Evolutionary conservation across 2,888 invertebrate genomes (phyloP), one percentile per base, ranked within the genome.

Genomic region (Caenorhabditis japonica): DNA sequence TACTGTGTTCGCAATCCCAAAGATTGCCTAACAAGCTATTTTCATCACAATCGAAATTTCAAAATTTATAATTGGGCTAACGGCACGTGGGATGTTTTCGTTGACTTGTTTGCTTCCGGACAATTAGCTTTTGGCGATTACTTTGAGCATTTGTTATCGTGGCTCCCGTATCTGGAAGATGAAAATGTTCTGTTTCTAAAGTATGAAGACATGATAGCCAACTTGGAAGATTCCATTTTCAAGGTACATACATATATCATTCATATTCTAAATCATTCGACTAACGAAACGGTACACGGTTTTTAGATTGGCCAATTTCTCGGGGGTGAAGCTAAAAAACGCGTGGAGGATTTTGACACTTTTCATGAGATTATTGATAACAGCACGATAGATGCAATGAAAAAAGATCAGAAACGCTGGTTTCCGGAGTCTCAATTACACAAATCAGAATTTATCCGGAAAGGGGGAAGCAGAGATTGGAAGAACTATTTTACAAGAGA

Each of bases 1-100:
- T 87, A 78, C 62, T 83, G 81, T 23, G 85, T 82, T 19, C 70
- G 87, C 15, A 87, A 87, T 38, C 87, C 87, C 4, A 87, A 87
- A 58, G 87, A 87, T 58, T 85, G 84, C 46, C 68, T 85, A 23
- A 79, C 76, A 43, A 79, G 77, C 55, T 79, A 79, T 51, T 83
- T 56, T 68, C 81, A 81, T 53, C 82, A 85, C 73, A 85, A 84
- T 58, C 78, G 80, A 23, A 85, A 84, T 70, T 86, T 86, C 82
- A 86, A 85, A 62, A 82, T 84, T 70, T 84, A 84, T 76, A 82
- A 87, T 60, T 86, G 79, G 76, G 75, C 68, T 10, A 62, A 80
- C 34, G 86, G 86, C 12, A 78, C 84, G 7, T 75, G 66, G 66
- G 66, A 86, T 53, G 77, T 75, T n/a, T 87, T 87, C 66, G 78